phyloP scores from a whole-genome alignment of 2,888 invertebrate genomes.

The Scaptomyza caliginosa region DNA sequence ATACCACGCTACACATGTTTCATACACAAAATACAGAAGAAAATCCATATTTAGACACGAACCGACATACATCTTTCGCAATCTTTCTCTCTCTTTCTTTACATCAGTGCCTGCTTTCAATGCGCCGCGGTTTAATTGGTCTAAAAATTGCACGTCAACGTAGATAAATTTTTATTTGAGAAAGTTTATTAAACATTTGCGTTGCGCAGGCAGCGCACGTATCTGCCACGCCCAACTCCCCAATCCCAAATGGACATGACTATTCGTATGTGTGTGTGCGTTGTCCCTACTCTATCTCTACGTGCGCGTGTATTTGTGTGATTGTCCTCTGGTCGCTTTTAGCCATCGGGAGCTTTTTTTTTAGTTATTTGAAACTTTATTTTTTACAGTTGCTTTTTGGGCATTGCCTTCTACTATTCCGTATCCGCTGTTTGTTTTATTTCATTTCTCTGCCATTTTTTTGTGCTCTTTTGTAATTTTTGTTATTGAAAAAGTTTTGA shows the following conservation, averaged over 20 bases:
- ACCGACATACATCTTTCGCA: constrained; percentile 10
- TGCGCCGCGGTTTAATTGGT: constrained; percentile 75
- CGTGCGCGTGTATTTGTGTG: constrained; percentile 17
- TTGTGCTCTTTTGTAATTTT: constrained; percentile 55
- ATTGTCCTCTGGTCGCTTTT: constrained; percentile 58
- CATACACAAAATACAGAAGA: neutral
- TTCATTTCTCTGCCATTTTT: constrained; percentile 1
- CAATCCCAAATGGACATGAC: constrained; percentile 1
- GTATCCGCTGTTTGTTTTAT: constrained; percentile 10
- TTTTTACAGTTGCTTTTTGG: constrained; percentile 65
- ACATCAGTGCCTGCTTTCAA: constrained; percentile 14
- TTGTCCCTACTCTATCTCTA: neutral
- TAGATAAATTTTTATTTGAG: constrained; percentile 77
- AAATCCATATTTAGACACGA: neutral
- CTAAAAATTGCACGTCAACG: constrained; percentile 81
- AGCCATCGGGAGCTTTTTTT: constrained; percentile 67
- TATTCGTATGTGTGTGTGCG: constrained; percentile 4
- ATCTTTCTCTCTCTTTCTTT: neutral
- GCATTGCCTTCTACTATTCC: constrained; percentile 46
- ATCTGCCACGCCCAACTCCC: constrained; percentile 33
- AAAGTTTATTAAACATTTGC: constrained; percentile 79
- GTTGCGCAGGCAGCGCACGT: constrained; percentile 70
- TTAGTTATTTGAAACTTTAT: constrained; percentile 62
- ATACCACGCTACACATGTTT: constrained; percentile 16
- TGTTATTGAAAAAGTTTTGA: constrained; percentile 75